Conservation (phyloP, 2,113 vertebrate species). For the Falcunculus frontatus region DNA sequence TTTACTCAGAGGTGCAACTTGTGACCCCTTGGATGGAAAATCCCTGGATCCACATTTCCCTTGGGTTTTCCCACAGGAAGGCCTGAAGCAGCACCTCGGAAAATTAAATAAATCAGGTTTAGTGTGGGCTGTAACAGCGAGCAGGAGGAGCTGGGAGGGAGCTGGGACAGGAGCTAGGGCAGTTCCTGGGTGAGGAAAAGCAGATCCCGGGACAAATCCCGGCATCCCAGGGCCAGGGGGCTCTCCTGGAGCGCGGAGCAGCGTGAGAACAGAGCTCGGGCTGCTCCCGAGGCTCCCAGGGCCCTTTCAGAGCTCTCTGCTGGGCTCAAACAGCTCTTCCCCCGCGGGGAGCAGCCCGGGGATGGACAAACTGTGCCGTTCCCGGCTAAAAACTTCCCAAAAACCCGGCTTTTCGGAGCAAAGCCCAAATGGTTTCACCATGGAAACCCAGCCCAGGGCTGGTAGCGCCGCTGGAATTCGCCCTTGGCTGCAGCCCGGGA, state of each 20-base stretch:
- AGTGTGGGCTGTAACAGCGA: fast-evolving
- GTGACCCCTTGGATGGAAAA: neutral
- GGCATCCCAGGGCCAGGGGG: neutral
- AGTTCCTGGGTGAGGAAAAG: neutral
- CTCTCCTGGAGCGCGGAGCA: neutral
- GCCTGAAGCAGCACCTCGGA: neutral
- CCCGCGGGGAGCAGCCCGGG: neutral
- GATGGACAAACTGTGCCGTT: neutral
- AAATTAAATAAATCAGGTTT: neutral
- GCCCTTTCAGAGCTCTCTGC: neutral
- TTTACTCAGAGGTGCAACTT: fast-evolving
- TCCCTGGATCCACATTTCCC: neutral
- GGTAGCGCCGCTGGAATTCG: neutral
- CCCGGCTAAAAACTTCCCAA: neutral
- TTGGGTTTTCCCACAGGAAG: neutral
- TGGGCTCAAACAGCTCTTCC: neutral
- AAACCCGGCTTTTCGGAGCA: neutral
- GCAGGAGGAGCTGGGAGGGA: fast-evolving
- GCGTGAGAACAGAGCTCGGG: neutral
- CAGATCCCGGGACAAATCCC: neutral
- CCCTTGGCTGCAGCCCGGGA: neutral
- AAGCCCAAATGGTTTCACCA: neutral
- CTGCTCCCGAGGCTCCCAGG: neutral
- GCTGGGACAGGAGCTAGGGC: neutral
- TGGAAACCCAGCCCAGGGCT: neutral